Base-by-base conservation (phyloP, 2,888 invertebrate genomes). In the Dione vanillae region DNA sequence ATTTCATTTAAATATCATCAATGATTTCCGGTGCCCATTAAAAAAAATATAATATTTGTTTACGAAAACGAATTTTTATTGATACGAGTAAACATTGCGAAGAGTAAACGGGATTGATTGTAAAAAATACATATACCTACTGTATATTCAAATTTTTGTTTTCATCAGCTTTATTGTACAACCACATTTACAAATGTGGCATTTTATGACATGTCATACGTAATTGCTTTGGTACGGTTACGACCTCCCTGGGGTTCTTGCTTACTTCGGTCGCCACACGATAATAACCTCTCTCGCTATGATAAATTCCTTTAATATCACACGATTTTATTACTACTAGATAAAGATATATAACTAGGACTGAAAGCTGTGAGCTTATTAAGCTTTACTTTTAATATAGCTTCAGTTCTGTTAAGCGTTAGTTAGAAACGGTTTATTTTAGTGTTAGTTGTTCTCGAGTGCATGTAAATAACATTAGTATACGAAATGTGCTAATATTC, bases 181-280 rank as follows among this genome's bases (percentile, higher is more conserved):
- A 54, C 62, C 66, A 65, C 67, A 70, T 70, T 68, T 70, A 74
- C 72, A 77, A 76, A 83, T 81, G 80, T 83, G 81, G 81, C 83
- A 85, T 85, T 85, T 89, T 89, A 89, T 84, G 89, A 88, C 88
- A 85, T 88, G 89, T 89, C 89, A 87, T 83, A 82, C 82, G 85
- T 90, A 90, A 90, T 91, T 89, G 89, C 85, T 80, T 81, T 83
- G 87, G 85, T 85, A 84, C 85, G 83, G 79, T 76, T 78, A 79
- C 75, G 72, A 76, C 82, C 85, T 85, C 85, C 80, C 78, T 66
- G 73, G 80, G 83, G 81, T 77, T 79, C 76, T 76, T 78, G 76
- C 73, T 77, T 78, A 76, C 75, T 71, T 64, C 65, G 75, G 80
- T 77, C 78, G 84, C 82, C 81, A 80, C 70, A 82, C 83, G 76